These are phyloP conservation scores for Ptyas mucosa DNA, from an alignment of 2,113 vertebrate species.

Conservation along the genomic window DNA sequence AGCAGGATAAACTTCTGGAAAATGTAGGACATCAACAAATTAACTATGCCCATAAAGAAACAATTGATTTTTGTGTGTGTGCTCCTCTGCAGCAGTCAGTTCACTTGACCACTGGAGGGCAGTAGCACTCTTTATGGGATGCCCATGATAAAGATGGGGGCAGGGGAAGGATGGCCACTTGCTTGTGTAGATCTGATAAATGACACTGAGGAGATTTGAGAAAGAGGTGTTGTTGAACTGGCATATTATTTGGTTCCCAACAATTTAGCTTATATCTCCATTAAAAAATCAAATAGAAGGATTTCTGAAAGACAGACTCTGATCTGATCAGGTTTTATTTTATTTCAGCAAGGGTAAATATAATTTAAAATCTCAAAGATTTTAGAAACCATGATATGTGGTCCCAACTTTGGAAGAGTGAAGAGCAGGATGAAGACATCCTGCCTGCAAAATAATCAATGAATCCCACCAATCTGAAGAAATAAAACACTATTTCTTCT, in stretches of 20 bases:
- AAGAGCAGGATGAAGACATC: neutral
- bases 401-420: neutral
- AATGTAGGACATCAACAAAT: neutral
- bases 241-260: neutral
- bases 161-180: neutral
- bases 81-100: neutral
- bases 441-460: neutral
- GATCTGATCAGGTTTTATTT: neutral
- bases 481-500: neutral
- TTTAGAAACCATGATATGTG: neutral
- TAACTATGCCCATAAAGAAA: neutral
- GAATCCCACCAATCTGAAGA: neutral
- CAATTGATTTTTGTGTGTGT: neutral
- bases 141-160: neutral
- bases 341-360: neutral
- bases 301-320: neutral
- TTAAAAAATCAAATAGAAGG: neutral
- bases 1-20: neutral
- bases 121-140: neutral
- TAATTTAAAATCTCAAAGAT: neutral
- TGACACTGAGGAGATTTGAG: neutral
- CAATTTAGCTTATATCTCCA: neutral
- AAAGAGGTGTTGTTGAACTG: neutral
- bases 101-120: slow-evolving; percentile 3
- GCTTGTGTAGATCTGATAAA: neutral